Percentiles rank a stretch among this genome's conserved stretches.
Conservation (phyloP, 64 coral and sea anemone species). For the Montipora capricornis region DNA sequence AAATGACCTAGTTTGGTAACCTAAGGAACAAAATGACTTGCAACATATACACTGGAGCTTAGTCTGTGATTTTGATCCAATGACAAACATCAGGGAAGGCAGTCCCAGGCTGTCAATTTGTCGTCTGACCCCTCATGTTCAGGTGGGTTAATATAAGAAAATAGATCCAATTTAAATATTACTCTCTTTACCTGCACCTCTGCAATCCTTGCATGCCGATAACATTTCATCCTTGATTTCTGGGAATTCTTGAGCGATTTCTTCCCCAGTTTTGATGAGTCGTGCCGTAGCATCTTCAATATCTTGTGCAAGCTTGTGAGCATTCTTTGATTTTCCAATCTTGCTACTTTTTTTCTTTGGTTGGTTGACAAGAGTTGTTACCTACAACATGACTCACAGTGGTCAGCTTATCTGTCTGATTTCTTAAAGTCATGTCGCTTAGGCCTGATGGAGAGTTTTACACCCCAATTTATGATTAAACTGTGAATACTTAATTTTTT, state of each 20-base stretch:
- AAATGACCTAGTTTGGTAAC: too few relatives aligned
- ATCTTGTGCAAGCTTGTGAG: conserved; percentile 91
- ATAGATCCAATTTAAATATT: too few relatives aligned
- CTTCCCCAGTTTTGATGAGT: conserved; percentile 91
- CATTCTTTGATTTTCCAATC: conserved; percentile 95
- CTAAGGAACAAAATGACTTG: too few relatives aligned
- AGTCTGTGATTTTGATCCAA: too few relatives aligned
- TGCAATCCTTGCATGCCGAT: conserved; percentile 79
- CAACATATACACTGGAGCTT: too few relatives aligned
- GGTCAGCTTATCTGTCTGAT: too few relatives aligned
- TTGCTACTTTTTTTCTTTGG: conserved; percentile 87
- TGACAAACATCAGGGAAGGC: too few relatives aligned
- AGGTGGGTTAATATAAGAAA: too few relatives aligned
- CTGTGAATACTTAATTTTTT: too few relatives aligned
- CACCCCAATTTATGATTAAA: too few relatives aligned
- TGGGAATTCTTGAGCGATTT: conserved; percentile 87
- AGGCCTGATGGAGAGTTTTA: background rate
- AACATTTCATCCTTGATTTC: conserved; percentile 94
- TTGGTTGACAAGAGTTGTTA: conserved; percentile 92
- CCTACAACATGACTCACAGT: conserved; percentile 16
- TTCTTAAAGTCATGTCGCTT: background rate
- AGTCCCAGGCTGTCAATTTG: too few relatives aligned
- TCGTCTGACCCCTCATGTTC: too few relatives aligned
- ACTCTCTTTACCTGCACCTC: conserved; percentile 66
- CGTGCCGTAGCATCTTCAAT: conserved; percentile 92